Evolutionary conservation across 2,113 vertebrate species (phyloP).

Genomic region (Ictalurus punctatus): DNA sequence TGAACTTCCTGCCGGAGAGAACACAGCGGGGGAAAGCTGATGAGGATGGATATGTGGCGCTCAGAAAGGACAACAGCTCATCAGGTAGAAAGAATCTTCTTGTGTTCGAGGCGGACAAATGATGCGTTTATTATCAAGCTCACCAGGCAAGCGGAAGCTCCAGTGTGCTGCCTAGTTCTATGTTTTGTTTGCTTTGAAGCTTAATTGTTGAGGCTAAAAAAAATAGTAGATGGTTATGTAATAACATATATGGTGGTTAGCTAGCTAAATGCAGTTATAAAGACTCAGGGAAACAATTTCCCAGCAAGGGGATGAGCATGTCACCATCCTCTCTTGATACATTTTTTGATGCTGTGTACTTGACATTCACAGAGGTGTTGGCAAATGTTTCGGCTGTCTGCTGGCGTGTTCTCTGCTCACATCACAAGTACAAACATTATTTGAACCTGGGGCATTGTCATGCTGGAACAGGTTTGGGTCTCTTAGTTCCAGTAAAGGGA

Average conservation of each 20-base stretch:
- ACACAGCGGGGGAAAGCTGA: constrained; percentile 76
- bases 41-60: constrained; percentile 93
- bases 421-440: background rate
- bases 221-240: background rate
- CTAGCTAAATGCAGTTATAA: background rate
- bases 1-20: constrained; percentile 83
- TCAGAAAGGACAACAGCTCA: constrained; percentile 88
- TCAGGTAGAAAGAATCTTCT: constrained; percentile 77
- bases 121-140: background rate
- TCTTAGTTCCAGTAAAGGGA: background rate
- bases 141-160: background rate
- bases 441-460: background rate
- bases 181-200: background rate
- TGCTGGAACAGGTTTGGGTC: background rate
- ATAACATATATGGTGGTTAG: background rate
- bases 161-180: background rate
- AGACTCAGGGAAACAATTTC: background rate
- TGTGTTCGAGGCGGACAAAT: background rate
- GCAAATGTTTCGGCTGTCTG: too few relatives aligned
- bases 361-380: too few relatives aligned
- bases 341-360: too few relatives aligned
- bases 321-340: too few relatives aligned
- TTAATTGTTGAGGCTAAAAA: background rate
- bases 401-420: too few relatives aligned
- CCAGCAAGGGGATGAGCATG: background rate